These are phyloP conservation scores for Danio aesculapii DNA, from an alignment of 2,797 vertebrate species.

Conservation along the genomic window DNA sequence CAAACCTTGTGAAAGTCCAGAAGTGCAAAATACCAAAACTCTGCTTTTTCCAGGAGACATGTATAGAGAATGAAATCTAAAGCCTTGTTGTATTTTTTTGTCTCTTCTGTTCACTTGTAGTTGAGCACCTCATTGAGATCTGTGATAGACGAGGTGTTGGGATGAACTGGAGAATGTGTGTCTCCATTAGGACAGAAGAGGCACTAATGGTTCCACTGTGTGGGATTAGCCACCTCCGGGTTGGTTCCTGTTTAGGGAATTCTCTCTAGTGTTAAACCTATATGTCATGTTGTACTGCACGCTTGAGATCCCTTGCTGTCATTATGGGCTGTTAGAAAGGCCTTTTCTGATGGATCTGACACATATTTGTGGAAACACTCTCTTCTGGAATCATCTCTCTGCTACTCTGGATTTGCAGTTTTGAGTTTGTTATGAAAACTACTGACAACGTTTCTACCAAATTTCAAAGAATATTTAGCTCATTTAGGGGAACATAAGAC, in stretches of 20 bases:
- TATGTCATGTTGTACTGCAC: conserved; percentile 44
- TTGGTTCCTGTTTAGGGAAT: conserved; percentile 6
- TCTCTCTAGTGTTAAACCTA: conserved; percentile 44
- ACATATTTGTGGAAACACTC: conserved; percentile 31
- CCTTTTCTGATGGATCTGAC: conserved; percentile 34
- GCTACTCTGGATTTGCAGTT: too few relatives aligned
- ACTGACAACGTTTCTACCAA: too few relatives aligned
- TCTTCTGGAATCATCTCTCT: not conserved
- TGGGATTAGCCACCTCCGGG: conserved; percentile 38
- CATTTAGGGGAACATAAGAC: too few relatives aligned
- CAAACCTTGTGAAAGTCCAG: not conserved
- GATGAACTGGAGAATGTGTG: conserved; percentile 52
- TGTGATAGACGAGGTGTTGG: conserved; percentile 68
- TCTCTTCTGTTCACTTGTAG: conserved; percentile 56
- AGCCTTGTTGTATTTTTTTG: not conserved
- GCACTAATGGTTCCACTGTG: conserved; percentile 30
- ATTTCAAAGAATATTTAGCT: too few relatives aligned
- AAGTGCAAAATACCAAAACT: conserved; percentile 2
- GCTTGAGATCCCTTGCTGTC: conserved; percentile 22
- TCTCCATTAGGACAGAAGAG: conserved; percentile 39
- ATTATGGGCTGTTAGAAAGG: conserved; percentile 32
- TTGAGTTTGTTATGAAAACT: too few relatives aligned
- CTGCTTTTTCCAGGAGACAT: not conserved
- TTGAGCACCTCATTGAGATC: conserved; percentile 73
- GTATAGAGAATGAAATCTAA: conserved; percentile 7